phyloP scores from a whole-genome alignment of 1,140 invertebrate species.

The Ericerus pela region DNA sequence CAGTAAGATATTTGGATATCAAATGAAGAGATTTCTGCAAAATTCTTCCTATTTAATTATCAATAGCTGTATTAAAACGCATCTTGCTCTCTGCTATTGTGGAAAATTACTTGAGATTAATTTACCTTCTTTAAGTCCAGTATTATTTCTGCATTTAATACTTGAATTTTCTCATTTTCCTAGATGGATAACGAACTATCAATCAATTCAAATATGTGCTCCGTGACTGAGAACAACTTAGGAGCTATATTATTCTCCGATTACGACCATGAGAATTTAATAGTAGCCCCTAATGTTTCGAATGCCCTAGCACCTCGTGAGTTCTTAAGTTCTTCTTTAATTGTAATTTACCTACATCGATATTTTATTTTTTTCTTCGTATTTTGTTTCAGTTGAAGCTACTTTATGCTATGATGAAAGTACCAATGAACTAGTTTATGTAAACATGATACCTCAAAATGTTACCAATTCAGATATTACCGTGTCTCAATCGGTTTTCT shows the following conservation, averaged over 20 bases:
- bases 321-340: not conserved
- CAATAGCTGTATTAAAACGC: too few relatives aligned
- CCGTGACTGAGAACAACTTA: not conserved
- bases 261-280: not conserved
- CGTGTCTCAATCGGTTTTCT: too few relatives aligned
- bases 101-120: too few relatives aligned
- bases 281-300: not conserved
- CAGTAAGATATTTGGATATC: too few relatives aligned
- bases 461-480: not conserved
- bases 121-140: too few relatives aligned
- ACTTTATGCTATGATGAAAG: not conserved
- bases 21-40: too few relatives aligned
- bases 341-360: not conserved
- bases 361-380: not conserved
- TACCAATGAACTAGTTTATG: not conserved
- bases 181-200: not conserved
- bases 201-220: not conserved
- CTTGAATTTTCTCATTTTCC: too few relatives aligned
- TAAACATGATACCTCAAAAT: not conserved
- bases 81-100: too few relatives aligned
- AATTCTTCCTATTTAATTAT: too few relatives aligned
- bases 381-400: conserved; percentile 2
- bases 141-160: too few relatives aligned
- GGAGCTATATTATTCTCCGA: not conserved
- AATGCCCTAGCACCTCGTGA: not conserved